Conservation (phyloP, 2,113 vertebrate genomes). For the Chamaetylas fuelleborni region DNA sequence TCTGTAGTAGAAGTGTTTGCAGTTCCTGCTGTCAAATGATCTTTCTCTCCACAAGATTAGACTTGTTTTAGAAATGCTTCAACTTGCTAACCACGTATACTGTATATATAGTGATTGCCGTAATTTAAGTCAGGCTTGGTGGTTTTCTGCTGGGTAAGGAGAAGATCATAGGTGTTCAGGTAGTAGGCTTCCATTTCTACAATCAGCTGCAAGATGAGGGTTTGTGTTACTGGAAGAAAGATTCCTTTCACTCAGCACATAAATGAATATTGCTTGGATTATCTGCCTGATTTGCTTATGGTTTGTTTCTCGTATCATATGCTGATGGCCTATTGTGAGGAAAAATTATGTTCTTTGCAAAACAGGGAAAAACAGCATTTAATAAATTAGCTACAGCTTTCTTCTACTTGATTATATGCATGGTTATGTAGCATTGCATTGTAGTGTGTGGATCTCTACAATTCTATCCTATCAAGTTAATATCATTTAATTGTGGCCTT, state of each 20-base stretch:
- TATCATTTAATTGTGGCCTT: not conserved
- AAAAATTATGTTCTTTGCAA: not conserved
- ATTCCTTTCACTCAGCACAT: not conserved
- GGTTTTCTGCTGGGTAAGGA: not conserved
- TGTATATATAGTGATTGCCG: not conserved
- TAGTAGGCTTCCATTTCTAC: not conserved
- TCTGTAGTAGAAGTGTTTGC: not conserved
- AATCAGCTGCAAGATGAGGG: not conserved
- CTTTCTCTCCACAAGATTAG: not conserved
- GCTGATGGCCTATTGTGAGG: not conserved
- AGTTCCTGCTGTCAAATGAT: not conserved
- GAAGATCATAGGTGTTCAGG: not conserved
- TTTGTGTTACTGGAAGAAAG: not conserved
- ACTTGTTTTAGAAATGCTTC: not conserved
- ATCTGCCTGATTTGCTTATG: not conserved
- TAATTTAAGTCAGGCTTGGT: not conserved
- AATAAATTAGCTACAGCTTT: not conserved
- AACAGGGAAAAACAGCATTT: not conserved
- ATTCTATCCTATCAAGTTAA: not conserved
- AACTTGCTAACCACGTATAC: accelerated
- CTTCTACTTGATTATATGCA: not conserved
- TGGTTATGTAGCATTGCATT: not conserved
- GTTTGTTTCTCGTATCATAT: not conserved
- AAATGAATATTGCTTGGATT: not conserved
- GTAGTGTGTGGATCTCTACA: not conserved